Evolutionary conservation across 2,113 vertebrate genomes (phyloP).

Genomic region (Hystrix brachyura): DNA sequence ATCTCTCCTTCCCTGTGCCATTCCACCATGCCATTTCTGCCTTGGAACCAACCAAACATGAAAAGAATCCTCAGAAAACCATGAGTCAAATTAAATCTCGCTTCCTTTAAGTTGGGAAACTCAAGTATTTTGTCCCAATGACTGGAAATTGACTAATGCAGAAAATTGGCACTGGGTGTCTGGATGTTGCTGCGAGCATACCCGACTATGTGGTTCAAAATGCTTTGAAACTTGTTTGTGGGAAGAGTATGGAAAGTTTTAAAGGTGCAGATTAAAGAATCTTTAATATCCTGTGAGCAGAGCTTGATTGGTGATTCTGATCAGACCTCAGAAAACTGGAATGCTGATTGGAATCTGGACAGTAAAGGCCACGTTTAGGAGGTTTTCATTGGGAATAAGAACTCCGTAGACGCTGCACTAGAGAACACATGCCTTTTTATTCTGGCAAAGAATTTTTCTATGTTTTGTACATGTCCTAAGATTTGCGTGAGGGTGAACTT

Average conservation of each 20-base stretch:
- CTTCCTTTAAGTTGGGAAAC: background rate
- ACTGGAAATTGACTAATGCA: background rate
- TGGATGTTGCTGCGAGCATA: too few species aligned
- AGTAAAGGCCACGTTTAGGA: too few species aligned
- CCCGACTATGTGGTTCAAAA: background rate
- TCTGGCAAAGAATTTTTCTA: too few species aligned
- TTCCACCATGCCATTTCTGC: background rate
- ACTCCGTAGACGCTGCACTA: too few species aligned
- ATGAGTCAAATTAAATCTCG: background rate
- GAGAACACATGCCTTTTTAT: too few species aligned
- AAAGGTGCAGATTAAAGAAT: background rate
- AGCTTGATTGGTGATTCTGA: background rate
- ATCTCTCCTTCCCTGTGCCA: background rate
- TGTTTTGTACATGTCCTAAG: too few species aligned
- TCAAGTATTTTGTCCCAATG: background rate
- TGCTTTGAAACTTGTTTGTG: background rate
- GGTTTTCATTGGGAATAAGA: too few species aligned
- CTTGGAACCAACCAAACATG: background rate
- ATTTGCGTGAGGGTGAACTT: too few species aligned
- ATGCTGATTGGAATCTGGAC: too few species aligned
- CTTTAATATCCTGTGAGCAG: background rate
- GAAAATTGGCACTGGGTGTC: background rate
- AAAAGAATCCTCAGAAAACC: background rate
- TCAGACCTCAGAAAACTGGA: background rate
- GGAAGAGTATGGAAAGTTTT: background rate